Evolutionary conservation across 2,797 vertebrate genomes (phyloP), one percentile per base, ranked within the genome.

Genomic region (Syngnathus acus): DNA sequence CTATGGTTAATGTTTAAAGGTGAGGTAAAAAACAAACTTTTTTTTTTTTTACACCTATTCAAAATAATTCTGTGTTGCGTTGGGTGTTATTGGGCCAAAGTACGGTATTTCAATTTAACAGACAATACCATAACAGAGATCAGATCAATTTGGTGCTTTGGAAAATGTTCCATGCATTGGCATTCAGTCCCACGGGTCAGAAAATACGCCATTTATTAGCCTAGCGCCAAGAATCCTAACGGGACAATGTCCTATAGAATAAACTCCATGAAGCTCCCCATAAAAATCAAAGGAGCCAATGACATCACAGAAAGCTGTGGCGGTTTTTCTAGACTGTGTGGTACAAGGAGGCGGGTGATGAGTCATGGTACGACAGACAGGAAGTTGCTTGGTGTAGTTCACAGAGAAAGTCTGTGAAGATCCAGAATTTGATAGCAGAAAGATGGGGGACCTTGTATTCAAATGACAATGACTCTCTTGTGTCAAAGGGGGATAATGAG

Each of bases 401-500:
- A 75, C 65, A 70, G 75, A 78, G 70, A 83, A 82, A 69, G 76
- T 73, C 73, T 82, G 73, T 68, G 65, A 79, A 74, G 74, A 74
- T 76, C 62, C 62, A 60, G 60, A 74, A 84, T 73, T 69, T 42
- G 80, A 80, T 75, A 70, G 68, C 62, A 78, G 65, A 68, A 70
- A 70, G 86, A 80, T 82, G 76, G 32, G 62, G 72, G 84, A 79
- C 66, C 69, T 81, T 81, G 77, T 82, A 48, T 42, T 76, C 66
- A 19, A 39, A 40, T 51, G 45, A 90, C 84, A 90, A 82, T 66
- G 64, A 68, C 78, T 69, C 84, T 80, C 75, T 87, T 89, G 86
- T 90, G 74, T 23, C 51, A 54, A 38, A 5, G 32, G 50, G 72
- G 64, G 68, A 73, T 74, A 69, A 80, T 79, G 81, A 78, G 83